Conservation (phyloP, 2,113 vertebrate species). For the Sitta europaea region DNA sequence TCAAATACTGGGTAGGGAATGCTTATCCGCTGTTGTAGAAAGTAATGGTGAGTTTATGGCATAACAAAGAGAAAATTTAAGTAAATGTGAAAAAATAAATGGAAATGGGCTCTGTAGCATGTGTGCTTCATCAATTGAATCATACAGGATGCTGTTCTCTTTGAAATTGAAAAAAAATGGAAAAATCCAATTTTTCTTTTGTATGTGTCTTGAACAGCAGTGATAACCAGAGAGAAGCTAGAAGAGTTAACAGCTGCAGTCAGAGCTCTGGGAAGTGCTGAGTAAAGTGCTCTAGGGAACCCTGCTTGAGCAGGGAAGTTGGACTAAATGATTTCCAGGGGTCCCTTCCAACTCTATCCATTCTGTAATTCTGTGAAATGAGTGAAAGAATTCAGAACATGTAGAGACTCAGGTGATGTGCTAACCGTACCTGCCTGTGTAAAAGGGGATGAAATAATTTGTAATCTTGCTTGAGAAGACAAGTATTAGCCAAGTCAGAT, state of each 20-base stretch:
- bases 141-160: background rate
- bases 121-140: background rate
- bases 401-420: background rate
- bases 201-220: background rate
- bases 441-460: background rate
- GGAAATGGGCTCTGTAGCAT: background rate
- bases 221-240: background rate
- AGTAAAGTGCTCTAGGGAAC: background rate
- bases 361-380: background rate
- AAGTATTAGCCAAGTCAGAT: background rate
- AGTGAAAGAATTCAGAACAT: background rate
- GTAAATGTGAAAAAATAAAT: background rate
- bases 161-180: background rate
- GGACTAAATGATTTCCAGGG: background rate
- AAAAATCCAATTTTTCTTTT: background rate
- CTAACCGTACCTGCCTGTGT: background rate
- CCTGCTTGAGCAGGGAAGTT: background rate
- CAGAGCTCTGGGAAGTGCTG: background rate
- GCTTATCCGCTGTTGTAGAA: background rate
- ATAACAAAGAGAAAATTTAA: background rate
- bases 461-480: background rate
- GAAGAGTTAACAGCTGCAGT: background rate
- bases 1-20: background rate
- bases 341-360: background rate
- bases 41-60: background rate